Percentiles rank a stretch among this genome's conserved stretches.
phyloP scores from a whole-genome alignment of 2,888 invertebrate genomes.

The Ischnura elegans region DNA sequence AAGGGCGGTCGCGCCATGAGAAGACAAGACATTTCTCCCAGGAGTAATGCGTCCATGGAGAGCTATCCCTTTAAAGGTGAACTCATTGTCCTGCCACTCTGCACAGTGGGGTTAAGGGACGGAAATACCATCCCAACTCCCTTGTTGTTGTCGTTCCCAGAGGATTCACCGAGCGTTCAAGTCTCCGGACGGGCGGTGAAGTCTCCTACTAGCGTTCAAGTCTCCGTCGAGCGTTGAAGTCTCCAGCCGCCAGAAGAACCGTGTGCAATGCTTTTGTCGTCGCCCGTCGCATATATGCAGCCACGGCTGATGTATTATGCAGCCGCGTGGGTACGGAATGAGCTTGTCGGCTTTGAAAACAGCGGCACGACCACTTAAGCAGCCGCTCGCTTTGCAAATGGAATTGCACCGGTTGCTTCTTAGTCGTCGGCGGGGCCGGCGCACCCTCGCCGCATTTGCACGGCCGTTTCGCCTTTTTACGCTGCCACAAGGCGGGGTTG shows the following conservation, averaged over 20 bases:
- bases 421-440: neutral
- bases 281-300: neutral
- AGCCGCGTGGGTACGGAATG: neutral
- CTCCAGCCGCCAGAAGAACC: too few relatives aligned
- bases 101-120: too few relatives aligned
- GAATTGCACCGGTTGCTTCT: neutral
- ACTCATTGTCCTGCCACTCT: neutral
- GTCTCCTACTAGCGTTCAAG: too few relatives aligned
- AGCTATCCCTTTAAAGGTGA: constrained; percentile 10
- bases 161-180: too few relatives aligned
- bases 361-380: neutral
- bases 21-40: neutral
- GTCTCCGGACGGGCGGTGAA: too few relatives aligned
- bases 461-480: neutral
- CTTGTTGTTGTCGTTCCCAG: too few relatives aligned
- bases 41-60: neutral
- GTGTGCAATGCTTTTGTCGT: too few relatives aligned
- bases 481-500: neutral
- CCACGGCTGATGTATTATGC: neutral
- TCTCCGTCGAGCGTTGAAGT: too few relatives aligned
- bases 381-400: neutral
- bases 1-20: neutral
- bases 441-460: neutral
- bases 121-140: too few relatives aligned
- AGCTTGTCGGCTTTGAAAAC: too few relatives aligned